Base-by-base conservation (phyloP, 1,140 invertebrate genomes). In the Diploscapter pachys region DNA sequence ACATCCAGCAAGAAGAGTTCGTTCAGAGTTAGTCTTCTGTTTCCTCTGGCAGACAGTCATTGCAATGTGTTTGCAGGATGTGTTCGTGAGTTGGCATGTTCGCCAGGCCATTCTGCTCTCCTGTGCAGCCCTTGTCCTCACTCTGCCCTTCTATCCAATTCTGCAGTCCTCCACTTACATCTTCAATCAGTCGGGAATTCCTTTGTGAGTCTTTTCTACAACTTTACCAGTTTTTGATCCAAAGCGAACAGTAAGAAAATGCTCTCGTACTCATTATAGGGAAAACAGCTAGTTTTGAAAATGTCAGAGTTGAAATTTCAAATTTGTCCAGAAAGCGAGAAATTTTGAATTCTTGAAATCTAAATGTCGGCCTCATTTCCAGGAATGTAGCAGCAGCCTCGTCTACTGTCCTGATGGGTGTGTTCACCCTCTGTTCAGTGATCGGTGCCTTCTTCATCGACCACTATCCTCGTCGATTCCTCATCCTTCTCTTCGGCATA, bases 91-190 rank as follows among this genome's bases (percentile, higher is more conserved):
- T n/a, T 83, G 79, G 79, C 81, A 81, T 52, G 66, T 81, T 11
- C 72, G 81, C 3, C 75, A 75, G 9, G 81, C 81, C 48, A 79
- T 81, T 53, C 57, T 83, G 3, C 67, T 81, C 4, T 73, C 81
- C 3, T 73, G 73, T 63, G 69, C 68, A n/a, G 81, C 80, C 3
- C 57, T 81, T 5, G 71, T 80, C 0, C 76, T 83, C 2, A 81
- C 81, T n/a, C 76, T 81, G 3, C 75, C 81, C 8, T 81, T 83
- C 72, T 81, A 81, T 63, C 81, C 81, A 6, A 78, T 81, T 8
- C 79, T 81, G 4, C 75, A 83, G 56, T 81, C 81, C 3, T 81
- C 81, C 3, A 81, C 81, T 6, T 75, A 77, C 63, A 80, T 81
- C 61, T 80, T 81, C 55, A 63, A 75, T 49, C 57, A 77, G 6